Percentiles rank a stretch among this genome's conserved stretches.
phyloP scores from a whole-genome alignment of 2,113 vertebrate species.

The Solea solea region DNA sequence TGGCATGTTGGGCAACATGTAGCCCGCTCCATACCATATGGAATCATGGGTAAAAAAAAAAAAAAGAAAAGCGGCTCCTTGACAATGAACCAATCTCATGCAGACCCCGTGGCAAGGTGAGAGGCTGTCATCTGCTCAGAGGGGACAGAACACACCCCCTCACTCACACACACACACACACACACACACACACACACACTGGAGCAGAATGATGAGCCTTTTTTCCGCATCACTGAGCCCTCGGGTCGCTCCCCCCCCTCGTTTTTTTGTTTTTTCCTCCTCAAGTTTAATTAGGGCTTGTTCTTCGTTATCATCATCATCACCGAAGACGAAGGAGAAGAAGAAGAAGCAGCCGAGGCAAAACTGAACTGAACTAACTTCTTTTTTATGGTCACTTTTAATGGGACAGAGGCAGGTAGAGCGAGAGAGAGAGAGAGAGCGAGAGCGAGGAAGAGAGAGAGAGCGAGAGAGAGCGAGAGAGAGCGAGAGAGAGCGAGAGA shows the following conservation, averaged over 20 bases:
- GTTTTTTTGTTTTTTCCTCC: constrained; percentile 16
- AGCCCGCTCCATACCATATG: constrained; percentile 96
- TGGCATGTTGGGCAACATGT: constrained; percentile 99
- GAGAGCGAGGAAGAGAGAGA: constrained; percentile 1
- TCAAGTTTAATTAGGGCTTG: constrained; percentile 87
- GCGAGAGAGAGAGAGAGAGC: constrained; percentile 82
- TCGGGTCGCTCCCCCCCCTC: constrained; percentile 78
- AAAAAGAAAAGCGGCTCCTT: constrained; percentile 90
- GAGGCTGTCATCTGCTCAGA: constrained; percentile 91
- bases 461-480: constrained; percentile 51
- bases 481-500: constrained; percentile 12
- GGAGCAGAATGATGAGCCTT: constrained; percentile 82
- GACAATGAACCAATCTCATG: constrained; percentile 99
- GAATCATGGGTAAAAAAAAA: constrained; percentile 98
- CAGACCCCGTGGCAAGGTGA: constrained; percentile 99
- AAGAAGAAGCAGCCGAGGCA: neutral
- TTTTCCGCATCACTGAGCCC: constrained; percentile 89
- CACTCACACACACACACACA: constrained; percentile 7
- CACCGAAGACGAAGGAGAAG: constrained; percentile 33
- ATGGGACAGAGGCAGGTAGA: constrained; percentile 92
- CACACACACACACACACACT: constrained; percentile 7
- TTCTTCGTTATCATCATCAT: constrained; percentile 73
- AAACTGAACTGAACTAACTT: constrained; percentile 56
- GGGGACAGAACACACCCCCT: constrained; percentile 64
- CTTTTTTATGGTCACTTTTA: constrained; percentile 50